Evolutionary conservation across 2,888 invertebrate genomes (phyloP), one percentile per base, ranked within the genome.

Genomic region (Plebejus anna): DNA sequence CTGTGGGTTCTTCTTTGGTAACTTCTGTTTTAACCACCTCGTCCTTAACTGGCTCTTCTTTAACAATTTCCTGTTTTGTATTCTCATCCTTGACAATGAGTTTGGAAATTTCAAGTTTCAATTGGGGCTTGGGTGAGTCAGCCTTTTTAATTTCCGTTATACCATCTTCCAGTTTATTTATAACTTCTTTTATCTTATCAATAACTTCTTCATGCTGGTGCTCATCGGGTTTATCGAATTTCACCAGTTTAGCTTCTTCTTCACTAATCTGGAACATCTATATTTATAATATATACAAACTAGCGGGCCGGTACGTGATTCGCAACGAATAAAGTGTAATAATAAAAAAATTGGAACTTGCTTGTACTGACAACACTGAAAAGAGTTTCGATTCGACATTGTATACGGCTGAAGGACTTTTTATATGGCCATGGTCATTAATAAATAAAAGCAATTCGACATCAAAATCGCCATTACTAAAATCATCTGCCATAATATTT

Each of bases 111-210:
- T 82, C 82, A n/a, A 79, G 75, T 79, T 82, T 80, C 4, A 81
- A 66, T 76, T 83, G 83, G 0, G 79, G 76, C 77, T 83, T 86
- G 0, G 87, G 85, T 1, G 85, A 83, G 70, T 79, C 78, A 0
- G 80, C 77, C 57, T 82, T 84, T 75, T 84, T 85, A 2, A 81
- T 81, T 76, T 87, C 82, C 76, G 83, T 87, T 42, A 91, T 81
- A 70, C 90, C 89, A 57, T 84, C 89, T 81, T 93, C 92, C 38
- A 93, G 81, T 85, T 92, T 93, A 70, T 84, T 88, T 66, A 92
- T 92, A 0, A 84, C 92, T 82, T 92, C 90, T 82, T 91, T 92
- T 59, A 93, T 92, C 81, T 88, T 88, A 79, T 89, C 89, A 61
- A 93, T 88, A 0, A 90, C 91, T 81, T 88, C 86, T 79, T 88